Percentiles rank a stretch among this genome's conserved stretches.
Evolutionary conservation across 2,113 vertebrate genomes (phyloP).

Genomic region (Riparia riparia): DNA sequence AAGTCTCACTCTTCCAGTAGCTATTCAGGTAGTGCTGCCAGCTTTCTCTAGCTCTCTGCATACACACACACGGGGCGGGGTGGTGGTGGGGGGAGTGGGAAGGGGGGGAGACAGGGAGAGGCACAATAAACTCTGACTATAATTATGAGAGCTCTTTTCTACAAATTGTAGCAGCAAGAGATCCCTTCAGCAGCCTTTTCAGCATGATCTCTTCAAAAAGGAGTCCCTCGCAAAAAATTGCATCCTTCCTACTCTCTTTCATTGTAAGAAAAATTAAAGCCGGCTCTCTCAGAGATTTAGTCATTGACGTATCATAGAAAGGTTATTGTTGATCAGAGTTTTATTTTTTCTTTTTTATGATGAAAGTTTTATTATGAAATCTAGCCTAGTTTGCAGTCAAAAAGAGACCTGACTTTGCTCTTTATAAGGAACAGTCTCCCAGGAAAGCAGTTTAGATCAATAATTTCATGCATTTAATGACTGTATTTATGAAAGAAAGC

Average conservation of each 20-base stretch:
- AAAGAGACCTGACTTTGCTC: neutral
- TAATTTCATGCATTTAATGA: neutral
- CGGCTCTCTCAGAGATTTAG: neutral
- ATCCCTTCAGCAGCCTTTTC: neutral
- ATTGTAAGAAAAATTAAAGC: neutral
- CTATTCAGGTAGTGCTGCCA: constrained; percentile 24
- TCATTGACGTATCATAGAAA: neutral
- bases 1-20: constrained; percentile 30
- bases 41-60: constrained; percentile 1
- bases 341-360: neutral
- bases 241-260: neutral
- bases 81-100: no score
- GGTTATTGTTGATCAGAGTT: neutral
- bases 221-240: neutral
- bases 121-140: constrained; percentile 10
- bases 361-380: constrained; percentile 54
- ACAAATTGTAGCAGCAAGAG: neutral
- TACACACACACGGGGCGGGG: neutral
- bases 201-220: neutral
- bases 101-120: neutral
- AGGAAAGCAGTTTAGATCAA: constrained; percentile 35
- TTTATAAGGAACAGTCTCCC: neutral
- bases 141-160: constrained; percentile 26
- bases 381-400: constrained; percentile 18
- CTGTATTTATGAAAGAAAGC: constrained; percentile 25